Percentiles rank a stretch among this genome's conserved stretches.
phyloP scores from a whole-genome alignment of 2,888 invertebrate species.

The Orthonevra nobilis region DNA sequence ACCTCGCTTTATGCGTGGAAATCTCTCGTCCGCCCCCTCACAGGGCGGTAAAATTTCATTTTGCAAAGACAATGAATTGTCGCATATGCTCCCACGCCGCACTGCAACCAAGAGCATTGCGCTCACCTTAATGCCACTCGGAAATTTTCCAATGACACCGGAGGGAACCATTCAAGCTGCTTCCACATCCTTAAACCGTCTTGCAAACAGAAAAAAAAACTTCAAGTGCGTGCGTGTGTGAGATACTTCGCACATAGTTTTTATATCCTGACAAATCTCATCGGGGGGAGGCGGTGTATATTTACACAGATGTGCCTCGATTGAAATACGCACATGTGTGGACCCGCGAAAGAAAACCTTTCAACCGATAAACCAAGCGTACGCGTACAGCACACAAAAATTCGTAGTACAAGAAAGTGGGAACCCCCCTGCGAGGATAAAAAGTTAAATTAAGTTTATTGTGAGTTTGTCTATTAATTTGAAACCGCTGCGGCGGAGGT shows the following conservation, averaged over 20 bases:
- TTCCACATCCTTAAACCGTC: not conserved
- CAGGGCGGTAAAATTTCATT: conserved; percentile 5
- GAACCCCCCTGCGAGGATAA: conserved; percentile 30
- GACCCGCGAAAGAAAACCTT: not conserved
- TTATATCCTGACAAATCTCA: conserved; percentile 11
- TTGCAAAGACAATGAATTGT: conserved; percentile 30
- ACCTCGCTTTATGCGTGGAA: too few relatives aligned
- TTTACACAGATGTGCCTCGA: not conserved
- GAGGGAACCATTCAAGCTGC: conserved; percentile 28
- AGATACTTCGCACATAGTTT: conserved; percentile 44
- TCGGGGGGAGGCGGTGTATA: not conserved
- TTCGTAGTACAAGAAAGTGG: too few relatives aligned
- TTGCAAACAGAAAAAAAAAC: too few relatives aligned
- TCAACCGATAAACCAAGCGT: not conserved
- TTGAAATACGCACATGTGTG: not conserved
- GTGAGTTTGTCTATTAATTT: conserved; percentile 66
- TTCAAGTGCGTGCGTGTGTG: conserved; percentile 12
- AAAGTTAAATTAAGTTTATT: conserved; percentile 66
- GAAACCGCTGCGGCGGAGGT: conserved; percentile 7
- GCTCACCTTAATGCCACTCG: conserved; percentile 38
- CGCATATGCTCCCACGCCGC: conserved; percentile 1
- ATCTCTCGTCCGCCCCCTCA: too few relatives aligned
- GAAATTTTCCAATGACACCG: conserved; percentile 40
- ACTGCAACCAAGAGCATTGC: not conserved
- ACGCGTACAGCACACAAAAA: not conserved